A percentile compares a stretch with the other conserved stretches of the same genome.
These are phyloP conservation scores for Lypha dubia DNA, from an alignment of 2,888 invertebrate species.

Conservation along the genomic window DNA sequence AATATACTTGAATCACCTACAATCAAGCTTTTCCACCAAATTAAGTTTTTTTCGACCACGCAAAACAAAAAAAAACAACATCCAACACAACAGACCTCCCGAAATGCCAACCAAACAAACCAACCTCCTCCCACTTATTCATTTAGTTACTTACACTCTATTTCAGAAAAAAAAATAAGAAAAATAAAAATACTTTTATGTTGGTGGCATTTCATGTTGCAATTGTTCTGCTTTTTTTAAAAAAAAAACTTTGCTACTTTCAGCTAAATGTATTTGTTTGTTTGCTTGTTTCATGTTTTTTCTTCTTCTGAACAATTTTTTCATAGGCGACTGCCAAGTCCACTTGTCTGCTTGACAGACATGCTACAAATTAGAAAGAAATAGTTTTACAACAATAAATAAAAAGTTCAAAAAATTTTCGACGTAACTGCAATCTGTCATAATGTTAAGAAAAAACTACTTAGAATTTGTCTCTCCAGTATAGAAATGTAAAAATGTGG, in stretches of 20 bases:
- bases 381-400: background rate
- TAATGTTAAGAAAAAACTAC: background rate
- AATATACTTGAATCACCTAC: background rate
- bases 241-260: background rate
- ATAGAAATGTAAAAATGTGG: too few species aligned
- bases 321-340: conserved; percentile 70
- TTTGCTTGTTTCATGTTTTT: too few species aligned
- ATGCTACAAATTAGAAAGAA: conserved; percentile 21
- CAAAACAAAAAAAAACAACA: background rate
- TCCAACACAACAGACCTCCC: background rate
- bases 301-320: conserved; percentile 24
- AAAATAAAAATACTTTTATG: background rate
- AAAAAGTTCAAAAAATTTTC: background rate
- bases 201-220: conserved; percentile 39
- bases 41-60: background rate
- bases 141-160: conserved; percentile 11
- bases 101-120: conserved; percentile 2
- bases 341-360: conserved; percentile 68
- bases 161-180: background rate
- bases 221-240: conserved; percentile 30
- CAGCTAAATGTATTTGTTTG: background rate
- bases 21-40: conserved; percentile 1
- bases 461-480: background rate
- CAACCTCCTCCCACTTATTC: background rate
- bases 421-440: conserved; percentile 16